Evolutionary conservation across 2,113 vertebrate species (phyloP), one percentile per base, ranked within the genome.

Genomic region (Sturnira hondurensis): DNA sequence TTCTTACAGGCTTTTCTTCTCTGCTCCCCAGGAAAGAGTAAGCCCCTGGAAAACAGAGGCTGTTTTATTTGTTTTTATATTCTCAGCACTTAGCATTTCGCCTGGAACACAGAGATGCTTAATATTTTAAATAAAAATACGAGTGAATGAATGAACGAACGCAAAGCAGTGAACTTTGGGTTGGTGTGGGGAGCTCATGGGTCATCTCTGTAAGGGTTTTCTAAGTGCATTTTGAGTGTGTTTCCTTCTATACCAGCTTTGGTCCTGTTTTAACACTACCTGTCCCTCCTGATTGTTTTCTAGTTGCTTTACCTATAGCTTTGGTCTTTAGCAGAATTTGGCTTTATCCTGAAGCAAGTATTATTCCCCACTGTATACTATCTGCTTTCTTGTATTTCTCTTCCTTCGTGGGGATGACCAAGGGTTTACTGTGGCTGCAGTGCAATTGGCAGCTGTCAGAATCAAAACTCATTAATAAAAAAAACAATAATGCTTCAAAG

Each of bases 381-480:
- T 67, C 93, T 54, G 13, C 50, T 94, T 45, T 50, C 45, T 33
- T 38, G 19, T 78, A 84, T 95, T 95, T 94, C 83, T 31, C 65
- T 86, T 88, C 83, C 54, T 94, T 76, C 77, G 65, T 43, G 20
- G 43, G 47, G 86, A 71, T 5, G 14, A 93, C 36, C 14, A 52
- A 76, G 54, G 73, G 58, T 96, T 96, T 91, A 89, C 86, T 50
- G 81, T 95, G 87, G 93, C 87, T 89, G 38, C 52, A 61, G 81
- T 58, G 26, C 93, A 94, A 90, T 14, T 97, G 96, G 97, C 96
- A 95, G 93, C 89, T 93, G 76, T 96, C 91, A 93, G 80, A 96
- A 94, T 96, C 89, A 96, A 97, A 97, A 93, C 96, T 97, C 94
- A 96, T 98, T 97, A 97, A 95, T 92, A 92, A 97, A 96, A 97